Base-by-base conservation (phyloP, 1,140 invertebrate genomes). In the Tetragnatha versicolor region DNA sequence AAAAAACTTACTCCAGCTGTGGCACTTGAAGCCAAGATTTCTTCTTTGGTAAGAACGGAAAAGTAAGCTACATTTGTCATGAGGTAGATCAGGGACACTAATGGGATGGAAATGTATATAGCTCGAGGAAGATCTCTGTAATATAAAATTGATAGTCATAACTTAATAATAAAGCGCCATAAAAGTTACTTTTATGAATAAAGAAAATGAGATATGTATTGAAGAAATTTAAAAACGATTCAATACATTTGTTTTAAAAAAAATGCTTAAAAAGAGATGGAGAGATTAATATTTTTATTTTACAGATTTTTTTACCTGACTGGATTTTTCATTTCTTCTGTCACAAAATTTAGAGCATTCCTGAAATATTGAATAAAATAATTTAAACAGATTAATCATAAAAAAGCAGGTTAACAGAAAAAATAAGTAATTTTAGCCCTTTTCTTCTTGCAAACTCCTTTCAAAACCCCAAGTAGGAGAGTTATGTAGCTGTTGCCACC, bases 291-390 rank as follows among this genome's bases (percentile, higher is more conserved):
- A 20, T n/a, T 7, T 17, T 2, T 3, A 1, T 7, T 20, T 22
- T 2, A 22, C 17, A 53, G 20, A 37, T 33, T 39, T 12, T 9
- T 69, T 51, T 68, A 80, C 90, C 92, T 96, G 85, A 94, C 95
- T 58, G 98, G 98, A 87, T 98, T 95, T 86, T 98, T 95, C 81
- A 99, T 94, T 89, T 99, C 98, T 87, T 99, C 98, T 42, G 98
- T 98, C n/a, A 99, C 97, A 89, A 98, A 99, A 88, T 98, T 99
- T 55, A 98, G 89, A 87, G 98, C 98, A 87, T 98, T 99, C 88
- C 87, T n/a, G n/a, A n/a, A n/a, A n/a, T n/a, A n/a, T n/a, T n/a
- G n/a, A n/a, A n/a, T n/a, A n/a, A n/a, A n/a, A n/a, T n/a, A n/a
- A n/a, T n/a, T n/a, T n/a, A n/a, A n/a, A n/a, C n/a, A 53, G 27